Percentiles rank a stretch among this genome's conserved stretches.
phyloP scores from a whole-genome alignment of 1,140 invertebrate species.

The Pomacea maculata region DNA sequence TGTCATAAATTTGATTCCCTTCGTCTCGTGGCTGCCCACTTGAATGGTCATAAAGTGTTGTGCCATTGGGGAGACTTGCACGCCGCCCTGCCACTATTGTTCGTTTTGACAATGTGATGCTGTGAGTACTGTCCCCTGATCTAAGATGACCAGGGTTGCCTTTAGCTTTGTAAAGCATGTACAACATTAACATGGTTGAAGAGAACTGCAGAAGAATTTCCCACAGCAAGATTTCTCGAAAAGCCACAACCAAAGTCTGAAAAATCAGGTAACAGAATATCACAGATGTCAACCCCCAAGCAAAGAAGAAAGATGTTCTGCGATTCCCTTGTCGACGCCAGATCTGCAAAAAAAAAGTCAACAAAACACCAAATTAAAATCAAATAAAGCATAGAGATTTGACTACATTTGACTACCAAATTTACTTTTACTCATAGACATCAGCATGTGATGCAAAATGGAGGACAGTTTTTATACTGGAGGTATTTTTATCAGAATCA shows the following conservation, averaged over 20 bases:
- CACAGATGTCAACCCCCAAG: constrained; percentile 53
- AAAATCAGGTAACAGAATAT: constrained; percentile 46
- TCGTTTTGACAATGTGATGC: too few species aligned
- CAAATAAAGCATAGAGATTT: too few species aligned
- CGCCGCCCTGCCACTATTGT: too few species aligned
- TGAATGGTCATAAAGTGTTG: constrained; percentile 11
- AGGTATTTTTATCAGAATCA: too few species aligned
- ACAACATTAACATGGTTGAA: constrained; percentile 47
- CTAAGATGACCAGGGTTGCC: constrained; percentile 21
- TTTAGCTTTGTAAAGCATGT: constrained; percentile 44
- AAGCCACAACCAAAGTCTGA: constrained; percentile 46
- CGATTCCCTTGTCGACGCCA: constrained; percentile 32
- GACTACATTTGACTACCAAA: too few species aligned
- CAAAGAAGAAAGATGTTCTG: constrained; percentile 52
- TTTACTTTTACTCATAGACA: too few species aligned
- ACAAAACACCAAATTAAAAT: background rate
- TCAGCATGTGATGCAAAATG: too few species aligned
- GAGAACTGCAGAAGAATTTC: constrained; percentile 52
- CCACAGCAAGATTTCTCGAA: constrained; percentile 56
- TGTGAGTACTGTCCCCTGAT: constrained; percentile 1
- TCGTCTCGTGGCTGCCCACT: constrained; percentile 3
- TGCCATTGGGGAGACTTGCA: constrained; percentile 10
- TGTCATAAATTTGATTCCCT: constrained; percentile 10
- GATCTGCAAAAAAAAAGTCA: background rate
- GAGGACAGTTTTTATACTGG: too few species aligned